These are phyloP conservation scores for Lordiphosa stackelbergi DNA, from an alignment of 1,140 invertebrate genomes.

Conservation along the genomic window DNA sequence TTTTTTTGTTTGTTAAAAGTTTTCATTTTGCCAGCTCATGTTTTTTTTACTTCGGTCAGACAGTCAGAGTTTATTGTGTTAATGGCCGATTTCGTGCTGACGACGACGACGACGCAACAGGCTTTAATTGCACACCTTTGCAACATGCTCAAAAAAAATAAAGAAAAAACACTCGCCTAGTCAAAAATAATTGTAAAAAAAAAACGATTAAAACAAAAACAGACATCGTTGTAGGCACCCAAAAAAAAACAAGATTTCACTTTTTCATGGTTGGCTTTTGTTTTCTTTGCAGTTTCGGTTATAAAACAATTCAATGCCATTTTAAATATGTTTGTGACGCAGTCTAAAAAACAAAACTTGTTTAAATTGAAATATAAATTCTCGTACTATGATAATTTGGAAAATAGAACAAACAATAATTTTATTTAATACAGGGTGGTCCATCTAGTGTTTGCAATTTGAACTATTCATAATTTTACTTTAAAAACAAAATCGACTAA, in stretches of 20 bases:
- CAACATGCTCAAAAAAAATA: slow-evolving; percentile 38
- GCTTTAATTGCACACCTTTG: slow-evolving; percentile 57
- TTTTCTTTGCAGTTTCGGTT: slow-evolving; percentile 34
- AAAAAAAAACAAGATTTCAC: slow-evolving; percentile 49
- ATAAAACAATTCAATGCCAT: slow-evolving; percentile 64
- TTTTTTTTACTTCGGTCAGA: slow-evolving; percentile 18
- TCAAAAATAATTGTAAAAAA: slow-evolving; percentile 44
- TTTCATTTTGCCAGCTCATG: slow-evolving; percentile 55
- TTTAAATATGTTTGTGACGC: slow-evolving; percentile 44
- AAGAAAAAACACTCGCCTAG: slow-evolving; percentile 10
- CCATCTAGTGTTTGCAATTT: too few species aligned
- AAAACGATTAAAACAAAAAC: slow-evolving; percentile 26
- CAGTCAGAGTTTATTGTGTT: slow-evolving; percentile 65
- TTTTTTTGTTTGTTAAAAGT: slow-evolving; percentile 27
- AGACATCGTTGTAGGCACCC: slow-evolving; percentile 19
- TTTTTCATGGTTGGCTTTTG: slow-evolving; percentile 53
- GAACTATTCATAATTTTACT: too few species aligned
- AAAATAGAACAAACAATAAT: too few species aligned
- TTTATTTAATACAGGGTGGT: too few species aligned
- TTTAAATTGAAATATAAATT: too few species aligned
- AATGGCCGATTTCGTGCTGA: slow-evolving; percentile 60
- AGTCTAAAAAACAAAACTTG: slow-evolving; percentile 13
- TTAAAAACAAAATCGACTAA: too few species aligned
- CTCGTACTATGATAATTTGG: too few species aligned
- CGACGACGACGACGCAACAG: slow-evolving; percentile 35